Evolutionary conservation across 2,888 invertebrate genomes (phyloP), one percentile per base, ranked within the genome.

Genomic region (Eucera pruinosa): DNA sequence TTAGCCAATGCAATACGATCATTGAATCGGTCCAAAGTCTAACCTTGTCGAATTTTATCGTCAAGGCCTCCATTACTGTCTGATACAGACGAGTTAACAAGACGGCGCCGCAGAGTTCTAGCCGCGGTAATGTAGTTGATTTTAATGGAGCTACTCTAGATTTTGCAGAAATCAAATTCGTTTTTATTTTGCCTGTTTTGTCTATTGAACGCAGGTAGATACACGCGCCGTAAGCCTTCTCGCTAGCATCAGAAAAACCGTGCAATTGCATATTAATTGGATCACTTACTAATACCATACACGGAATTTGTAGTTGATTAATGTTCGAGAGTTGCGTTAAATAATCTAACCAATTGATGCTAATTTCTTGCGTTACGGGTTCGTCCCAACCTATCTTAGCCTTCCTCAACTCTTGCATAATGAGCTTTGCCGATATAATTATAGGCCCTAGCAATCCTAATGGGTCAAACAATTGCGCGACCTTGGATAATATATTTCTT

Each of bases 141-240:
- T n/a, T n/a, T n/a, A n/a, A n/a, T n/a, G n/a, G n/a, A n/a, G n/a
- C 69, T 2, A 69, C 54, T 20, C 61, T 54, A 5, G 61, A 54
- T 4, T 61, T 69, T 0, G 54, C 20, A 15, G 54, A 61, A 1
- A 61, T 3, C 20, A 69, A 47, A 0, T n/a, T 13, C 0, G 15
- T 4, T 30, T 9, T 5, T 11, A 36, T 3, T 5, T 45, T 0
- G 1, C 48, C 33, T 5, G 1, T 7, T 0, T 20, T 1, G 41
- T 61, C 23, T 7, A 4, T 7, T 0, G 69, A 61, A 5, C 69
- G 52, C 1, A 55, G 0, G 18, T 61, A 69, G 5, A 69, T 2
- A 13, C 61, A 69, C 5, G 61, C 47, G 11, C 7, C 45, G 45
- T n/a, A n/a, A n/a, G n/a, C n/a, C n/a, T n/a, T n/a, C n/a, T n/a